phyloP scores from a whole-genome alignment of 2,113 vertebrate genomes.

The Bujurquina vittata region DNA sequence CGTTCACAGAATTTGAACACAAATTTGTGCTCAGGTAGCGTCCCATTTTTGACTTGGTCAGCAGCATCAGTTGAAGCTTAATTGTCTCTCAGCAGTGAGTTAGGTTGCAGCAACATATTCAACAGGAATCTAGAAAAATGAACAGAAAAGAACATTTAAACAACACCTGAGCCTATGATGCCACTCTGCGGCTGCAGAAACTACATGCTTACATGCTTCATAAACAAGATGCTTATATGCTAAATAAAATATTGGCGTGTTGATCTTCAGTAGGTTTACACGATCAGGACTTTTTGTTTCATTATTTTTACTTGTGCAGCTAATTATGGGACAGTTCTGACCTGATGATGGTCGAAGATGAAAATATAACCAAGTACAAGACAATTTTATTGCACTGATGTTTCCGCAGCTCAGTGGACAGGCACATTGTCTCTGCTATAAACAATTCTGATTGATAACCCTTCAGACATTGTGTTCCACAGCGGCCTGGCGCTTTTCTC shows the following conservation, averaged over 20 bases:
- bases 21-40: slow-evolving; percentile 47
- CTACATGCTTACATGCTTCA: not conserved
- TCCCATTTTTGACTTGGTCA: slow-evolving; percentile 46
- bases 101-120: not conserved
- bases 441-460: slow-evolving; percentile 19
- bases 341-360: not conserved
- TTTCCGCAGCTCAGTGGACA: not conserved
- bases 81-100: not conserved
- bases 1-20: slow-evolving; percentile 44
- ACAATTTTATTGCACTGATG: not conserved
- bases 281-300: not conserved
- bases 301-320: not conserved
- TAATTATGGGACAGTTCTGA: not conserved
- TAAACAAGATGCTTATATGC: too few species aligned
- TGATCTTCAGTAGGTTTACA: not conserved
- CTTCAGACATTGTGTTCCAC: slow-evolving; percentile 26
- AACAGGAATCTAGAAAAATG: slow-evolving; percentile 35
- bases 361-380: not conserved
- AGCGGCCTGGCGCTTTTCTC: not conserved
- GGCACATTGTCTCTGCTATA: not conserved
- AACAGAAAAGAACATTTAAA: not conserved
- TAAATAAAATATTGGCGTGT: not conserved
- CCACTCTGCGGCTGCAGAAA: not conserved
- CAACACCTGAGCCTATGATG: not conserved
- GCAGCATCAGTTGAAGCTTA: not conserved